Evolutionary conservation across 2,888 invertebrate genomes (phyloP).

Genomic region (Nebria brevicollis): DNA sequence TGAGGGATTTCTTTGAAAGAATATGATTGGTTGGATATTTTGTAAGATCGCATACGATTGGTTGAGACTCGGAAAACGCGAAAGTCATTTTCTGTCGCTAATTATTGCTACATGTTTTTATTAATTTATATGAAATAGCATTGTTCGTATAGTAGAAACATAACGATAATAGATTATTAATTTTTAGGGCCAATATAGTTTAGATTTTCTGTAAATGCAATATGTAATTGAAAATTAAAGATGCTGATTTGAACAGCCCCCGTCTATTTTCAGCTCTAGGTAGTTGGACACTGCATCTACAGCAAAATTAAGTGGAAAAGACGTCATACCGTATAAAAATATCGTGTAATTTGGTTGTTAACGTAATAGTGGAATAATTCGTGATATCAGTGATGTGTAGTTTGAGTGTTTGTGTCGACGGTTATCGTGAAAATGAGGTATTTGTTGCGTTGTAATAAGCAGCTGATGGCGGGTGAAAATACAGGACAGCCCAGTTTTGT

Average conservation of each 20-base stretch:
- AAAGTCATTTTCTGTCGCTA: constrained; percentile 41
- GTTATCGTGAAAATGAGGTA: constrained; percentile 68
- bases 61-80: constrained; percentile 42
- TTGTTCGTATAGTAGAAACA: constrained; percentile 15
- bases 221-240: constrained; percentile 50
- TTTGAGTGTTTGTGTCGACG: constrained; percentile 64
- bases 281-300: constrained; percentile 73
- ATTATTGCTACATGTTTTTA: constrained; percentile 34
- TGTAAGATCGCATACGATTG: constrained; percentile 35
- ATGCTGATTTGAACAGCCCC: constrained; percentile 67
- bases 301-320: constrained; percentile 71
- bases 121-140: constrained; percentile 11
- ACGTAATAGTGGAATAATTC: constrained; percentile 63
- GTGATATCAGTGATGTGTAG: constrained; percentile 66
- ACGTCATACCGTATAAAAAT: constrained; percentile 65
- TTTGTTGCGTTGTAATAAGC: constrained; percentile 61
- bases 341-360: constrained; percentile 65
- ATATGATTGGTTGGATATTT: constrained; percentile 27
- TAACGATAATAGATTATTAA: neutral
- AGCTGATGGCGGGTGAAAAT: constrained; percentile 65
- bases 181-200: constrained; percentile 4
- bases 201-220: neutral
- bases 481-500: constrained; percentile 60
- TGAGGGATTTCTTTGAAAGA: neutral
- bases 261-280: constrained; percentile 78